Base-by-base conservation (phyloP, 1,140 invertebrate genomes). In the Trichonephila inaurata region DNA sequence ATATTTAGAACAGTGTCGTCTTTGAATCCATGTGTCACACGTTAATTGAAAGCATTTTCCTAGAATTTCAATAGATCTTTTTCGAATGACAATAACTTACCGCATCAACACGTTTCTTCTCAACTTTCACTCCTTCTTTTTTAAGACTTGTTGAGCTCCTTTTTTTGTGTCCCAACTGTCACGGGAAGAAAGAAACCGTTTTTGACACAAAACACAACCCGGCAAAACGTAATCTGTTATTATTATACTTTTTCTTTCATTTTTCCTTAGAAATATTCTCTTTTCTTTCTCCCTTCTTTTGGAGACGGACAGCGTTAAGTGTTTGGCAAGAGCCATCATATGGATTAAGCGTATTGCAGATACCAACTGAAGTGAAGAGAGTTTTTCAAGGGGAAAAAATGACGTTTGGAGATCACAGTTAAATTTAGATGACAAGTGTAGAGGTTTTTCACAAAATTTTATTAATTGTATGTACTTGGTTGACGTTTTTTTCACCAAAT, bases 121-220 rank as follows among this genome's bases (percentile, higher is more conserved):
- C 72, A 18, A 33, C 16, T 77, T 19, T 33, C 28, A 5, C 72
- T 40, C 4, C 19, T 33, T 72, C 28, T 72, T 40, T 77, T 12
- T 77, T 77, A 77, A 40, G 12, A 4, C 28, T 72, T 72, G 28
- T 33, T 33, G 12, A 28, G 14, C 6, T 77, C 7, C 6, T 77
- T 77, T 77, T 77, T 77, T 18, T 72, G 24, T 72, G 28, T 28
- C 72, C 72, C 72, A 77, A 28, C 72, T 77, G 72, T 77, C 72
- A 77, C 1, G 28, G 7, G 16, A 40, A 33, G 72, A 77, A 77
- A 77, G 72, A 77, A 77, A 77, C 72, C 33, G 28, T 77, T 77
- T 77, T 77, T 77, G 72, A 77, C 72, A 77, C 72, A 77, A 77
- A 77, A 77, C 72, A 77, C 72, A 28, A 77, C 72, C 28, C 72